Percentiles rank a stretch among this genome's conserved stretches.
Conservation (phyloP, 2,797 vertebrate species). For the Siniperca undulata region DNA sequence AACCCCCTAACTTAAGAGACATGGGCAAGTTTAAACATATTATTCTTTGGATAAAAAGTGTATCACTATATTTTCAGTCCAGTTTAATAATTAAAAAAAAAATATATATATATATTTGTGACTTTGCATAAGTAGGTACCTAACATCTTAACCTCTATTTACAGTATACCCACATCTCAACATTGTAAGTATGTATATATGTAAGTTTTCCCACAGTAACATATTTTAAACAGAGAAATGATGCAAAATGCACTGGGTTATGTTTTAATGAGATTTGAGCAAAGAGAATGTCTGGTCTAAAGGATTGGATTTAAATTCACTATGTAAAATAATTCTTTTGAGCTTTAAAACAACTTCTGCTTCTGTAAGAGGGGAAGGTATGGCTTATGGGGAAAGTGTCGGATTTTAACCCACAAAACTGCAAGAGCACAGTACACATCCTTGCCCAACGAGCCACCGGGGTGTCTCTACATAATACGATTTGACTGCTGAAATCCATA, state of each 20-base stretch:
- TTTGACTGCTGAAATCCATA: constrained; percentile 72
- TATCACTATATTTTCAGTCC: neutral
- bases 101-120: neutral
- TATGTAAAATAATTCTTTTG: neutral
- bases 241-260: neutral
- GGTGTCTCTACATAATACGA: constrained; percentile 57
- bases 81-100: too few species aligned
- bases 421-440: constrained; percentile 19
- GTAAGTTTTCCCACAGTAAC: neutral
- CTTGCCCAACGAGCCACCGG: constrained; percentile 43
- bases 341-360: constrained; percentile 20
- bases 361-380: neutral
- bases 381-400: constrained; percentile 16
- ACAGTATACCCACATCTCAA: constrained; percentile 16
- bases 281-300: constrained; percentile 1
- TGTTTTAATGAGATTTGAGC: constrained; percentile 18
- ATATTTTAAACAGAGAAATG: constrained; percentile 1
- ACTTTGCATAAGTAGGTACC: neutral
- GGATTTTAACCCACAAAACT: constrained; percentile 29
- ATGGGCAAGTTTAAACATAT: neutral
- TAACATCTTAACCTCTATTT: constrained; percentile 9
- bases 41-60: neutral
- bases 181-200: neutral
- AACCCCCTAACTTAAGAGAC: too few species aligned
- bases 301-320: constrained; percentile 22